Evolutionary conservation across 1,140 invertebrate genomes (phyloP).

Genomic region (Scylla paramamosain): DNA sequence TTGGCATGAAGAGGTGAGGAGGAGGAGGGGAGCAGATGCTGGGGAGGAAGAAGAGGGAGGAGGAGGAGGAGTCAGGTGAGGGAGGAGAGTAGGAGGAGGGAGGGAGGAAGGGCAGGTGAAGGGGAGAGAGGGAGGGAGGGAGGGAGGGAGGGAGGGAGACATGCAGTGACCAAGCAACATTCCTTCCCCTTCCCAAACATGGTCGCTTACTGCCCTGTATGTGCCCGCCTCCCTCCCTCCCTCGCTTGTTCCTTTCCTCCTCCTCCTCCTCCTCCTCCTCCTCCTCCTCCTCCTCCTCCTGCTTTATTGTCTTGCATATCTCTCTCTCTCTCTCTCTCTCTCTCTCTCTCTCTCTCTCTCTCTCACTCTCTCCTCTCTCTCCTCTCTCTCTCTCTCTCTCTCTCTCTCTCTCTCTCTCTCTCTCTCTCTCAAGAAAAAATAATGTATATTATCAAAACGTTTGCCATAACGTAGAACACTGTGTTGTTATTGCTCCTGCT

Average conservation of each 20-base stretch:
- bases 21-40: neutral
- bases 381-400: constrained; percentile 24
- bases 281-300: no score
- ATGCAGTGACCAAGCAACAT: constrained; percentile 64
- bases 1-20: neutral
- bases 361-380: no score
- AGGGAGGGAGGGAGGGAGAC: constrained; percentile 7
- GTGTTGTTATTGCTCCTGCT: no score
- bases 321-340: constrained; percentile 25
- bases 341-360: neutral
- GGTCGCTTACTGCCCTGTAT: constrained; percentile 60
- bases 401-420: neutral
- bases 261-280: neutral
- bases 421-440: neutral
- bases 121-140: constrained; percentile 18
- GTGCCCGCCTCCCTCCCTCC: neutral
- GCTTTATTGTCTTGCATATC: neutral
- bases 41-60: neutral
- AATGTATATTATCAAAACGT: no score
- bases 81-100: no score
- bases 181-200: constrained; percentile 61
- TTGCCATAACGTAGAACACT: neutral
- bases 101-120: neutral
- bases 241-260: neutral
- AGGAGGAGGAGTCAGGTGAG: neutral